Percentiles rank a stretch among this genome's conserved stretches.
phyloP scores from a whole-genome alignment of 2,113 vertebrate species.

The Spea bombifrons region DNA sequence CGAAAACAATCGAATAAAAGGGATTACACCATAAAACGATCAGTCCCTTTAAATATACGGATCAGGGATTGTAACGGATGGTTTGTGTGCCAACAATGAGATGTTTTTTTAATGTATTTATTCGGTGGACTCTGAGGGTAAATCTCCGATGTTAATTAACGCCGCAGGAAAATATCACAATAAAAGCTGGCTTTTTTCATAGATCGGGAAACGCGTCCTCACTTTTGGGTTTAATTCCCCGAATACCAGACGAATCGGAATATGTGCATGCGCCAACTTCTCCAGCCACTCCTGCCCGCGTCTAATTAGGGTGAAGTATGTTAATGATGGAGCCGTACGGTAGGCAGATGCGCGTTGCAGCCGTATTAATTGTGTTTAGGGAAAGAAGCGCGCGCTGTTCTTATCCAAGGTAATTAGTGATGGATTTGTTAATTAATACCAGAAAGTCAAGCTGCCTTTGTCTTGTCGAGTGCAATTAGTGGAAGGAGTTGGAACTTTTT shows the following conservation, averaged over 20 bases:
- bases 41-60: too few species aligned
- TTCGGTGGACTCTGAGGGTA: constrained; percentile 11
- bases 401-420: constrained; percentile 67
- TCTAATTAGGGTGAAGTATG: constrained; percentile 64
- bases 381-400: constrained; percentile 61
- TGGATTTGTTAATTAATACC: constrained; percentile 69
- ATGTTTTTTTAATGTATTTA: too few species aligned
- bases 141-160: constrained; percentile 14
- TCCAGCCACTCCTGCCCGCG: constrained; percentile 55
- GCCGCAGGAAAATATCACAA: constrained; percentile 15
- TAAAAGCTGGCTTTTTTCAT: constrained; percentile 49
- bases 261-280: constrained; percentile 58
- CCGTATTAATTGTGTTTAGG: constrained; percentile 64
- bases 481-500: constrained; percentile 53
- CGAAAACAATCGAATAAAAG: too few species aligned
- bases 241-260: constrained; percentile 56
- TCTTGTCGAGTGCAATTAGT: constrained; percentile 67
- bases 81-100: too few species aligned
- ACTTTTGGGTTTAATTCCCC: constrained; percentile 46
- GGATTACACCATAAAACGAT: too few species aligned
- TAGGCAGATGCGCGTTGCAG: constrained; percentile 56
- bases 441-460: constrained; percentile 67
- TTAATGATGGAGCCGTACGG: constrained; percentile 55
- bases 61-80: too few species aligned
- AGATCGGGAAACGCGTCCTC: constrained; percentile 56